Conservation (phyloP, 2,797 vertebrate species). For the Yasuhikotakia modesta region DNA sequence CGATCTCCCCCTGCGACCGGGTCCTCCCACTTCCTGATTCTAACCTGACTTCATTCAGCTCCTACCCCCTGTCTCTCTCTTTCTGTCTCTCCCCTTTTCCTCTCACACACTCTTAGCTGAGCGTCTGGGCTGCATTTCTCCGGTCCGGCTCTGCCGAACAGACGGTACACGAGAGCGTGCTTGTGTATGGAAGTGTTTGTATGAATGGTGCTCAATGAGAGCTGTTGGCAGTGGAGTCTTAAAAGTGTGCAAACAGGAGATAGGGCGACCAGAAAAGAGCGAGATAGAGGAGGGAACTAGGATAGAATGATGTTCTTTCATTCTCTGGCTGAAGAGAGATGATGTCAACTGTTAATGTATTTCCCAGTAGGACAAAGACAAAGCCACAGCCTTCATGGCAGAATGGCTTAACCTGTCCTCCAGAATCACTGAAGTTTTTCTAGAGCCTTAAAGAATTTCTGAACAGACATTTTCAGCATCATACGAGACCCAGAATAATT, state of each 20-base stretch:
- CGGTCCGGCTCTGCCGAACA: conserved; percentile 46
- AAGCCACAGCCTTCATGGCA: conserved; percentile 72
- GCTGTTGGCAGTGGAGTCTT: conserved; percentile 52
- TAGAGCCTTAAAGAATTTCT: background rate
- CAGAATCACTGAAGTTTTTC: conserved; percentile 60
- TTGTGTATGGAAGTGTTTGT: conserved; percentile 35
- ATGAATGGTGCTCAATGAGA: conserved; percentile 69
- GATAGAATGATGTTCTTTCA: conserved; percentile 76
- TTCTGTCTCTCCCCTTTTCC: conserved; percentile 4
- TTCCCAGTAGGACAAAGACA: conserved; percentile 80
- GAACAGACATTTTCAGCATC: conserved; percentile 19
- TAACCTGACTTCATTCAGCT: conserved; percentile 68
- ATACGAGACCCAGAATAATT: conserved; percentile 11
- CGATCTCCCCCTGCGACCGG: conserved; percentile 58
- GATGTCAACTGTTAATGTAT: conserved; percentile 83
- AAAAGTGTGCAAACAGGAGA: conserved; percentile 48
- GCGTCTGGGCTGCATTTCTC: conserved; percentile 50
- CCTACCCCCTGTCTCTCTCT: conserved; percentile 56
- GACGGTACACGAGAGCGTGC: conserved; percentile 52
- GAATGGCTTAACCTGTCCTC: conserved; percentile 63
- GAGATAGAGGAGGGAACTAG: conserved; percentile 51
- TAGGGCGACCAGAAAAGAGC: conserved; percentile 32
- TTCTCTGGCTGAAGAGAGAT: conserved; percentile 72
- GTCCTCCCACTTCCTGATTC: conserved; percentile 77
- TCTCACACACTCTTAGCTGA: conserved; percentile 10